Evolutionary conservation across 2,113 vertebrate genomes (phyloP).

Genomic region (Callopanchax toddi): DNA sequence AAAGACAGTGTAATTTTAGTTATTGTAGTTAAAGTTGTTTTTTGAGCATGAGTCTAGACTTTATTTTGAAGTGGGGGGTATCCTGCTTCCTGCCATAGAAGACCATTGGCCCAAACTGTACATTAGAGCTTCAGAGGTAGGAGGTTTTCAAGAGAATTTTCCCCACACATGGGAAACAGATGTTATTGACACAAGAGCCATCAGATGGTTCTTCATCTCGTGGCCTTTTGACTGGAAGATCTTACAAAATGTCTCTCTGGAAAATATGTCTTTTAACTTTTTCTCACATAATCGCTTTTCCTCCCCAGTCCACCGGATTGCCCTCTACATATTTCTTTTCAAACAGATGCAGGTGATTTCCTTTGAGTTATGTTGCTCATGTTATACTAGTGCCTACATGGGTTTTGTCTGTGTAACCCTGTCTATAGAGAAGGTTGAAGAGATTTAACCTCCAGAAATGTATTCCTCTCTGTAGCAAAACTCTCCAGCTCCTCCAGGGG

Average conservation of each 20-base stretch:
- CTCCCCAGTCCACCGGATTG: neutral
- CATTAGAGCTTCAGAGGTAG: neutral
- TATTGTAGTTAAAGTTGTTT: neutral
- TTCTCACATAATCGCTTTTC: neutral
- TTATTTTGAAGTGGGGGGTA: neutral
- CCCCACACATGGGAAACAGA: conserved; percentile 1
- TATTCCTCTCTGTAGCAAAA: too few species aligned
- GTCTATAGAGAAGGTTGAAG: too few species aligned
- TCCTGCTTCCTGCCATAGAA: neutral
- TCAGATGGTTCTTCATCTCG: neutral
- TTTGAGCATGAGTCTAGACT: neutral
- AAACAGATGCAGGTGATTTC: neutral
- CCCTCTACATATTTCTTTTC: neutral
- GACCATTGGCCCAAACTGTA: neutral
- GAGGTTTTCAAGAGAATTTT: neutral
- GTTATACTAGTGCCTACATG: neutral
- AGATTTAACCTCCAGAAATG: too few species aligned
- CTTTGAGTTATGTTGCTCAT: neutral
- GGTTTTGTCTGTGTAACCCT: neutral
- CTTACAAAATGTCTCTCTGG: neutral
- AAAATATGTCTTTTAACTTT: neutral
- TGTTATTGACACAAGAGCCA: neutral
- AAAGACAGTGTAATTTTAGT: neutral
- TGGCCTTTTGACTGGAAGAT: neutral
- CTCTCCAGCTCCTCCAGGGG: too few species aligned